Evolutionary conservation across 2,113 vertebrate genomes (phyloP), one percentile per base, ranked within the genome.

Genomic region (Gadus chalcogrammus): DNA sequence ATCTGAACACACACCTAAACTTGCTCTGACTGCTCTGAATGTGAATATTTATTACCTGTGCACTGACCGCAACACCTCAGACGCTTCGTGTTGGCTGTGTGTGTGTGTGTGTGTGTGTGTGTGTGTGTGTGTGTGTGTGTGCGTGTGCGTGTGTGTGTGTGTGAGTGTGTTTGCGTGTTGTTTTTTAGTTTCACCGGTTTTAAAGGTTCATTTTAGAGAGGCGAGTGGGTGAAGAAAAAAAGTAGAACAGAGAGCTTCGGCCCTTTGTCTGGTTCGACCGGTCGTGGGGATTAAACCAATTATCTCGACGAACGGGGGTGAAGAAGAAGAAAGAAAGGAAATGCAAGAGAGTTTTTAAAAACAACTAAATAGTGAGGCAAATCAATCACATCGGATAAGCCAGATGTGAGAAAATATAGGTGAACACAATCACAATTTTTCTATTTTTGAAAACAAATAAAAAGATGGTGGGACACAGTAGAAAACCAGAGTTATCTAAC

Each of bases 381-480:
- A 72, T 86, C 80, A 90, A 85, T 80, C n/a, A 79, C 66, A 88
- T 76, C 84, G 91, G 90, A 48, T 48, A 48, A 91, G 87, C 71
- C 87, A 35, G 31, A 35, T 35, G 31, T 86, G 88, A 82, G 61
- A 82, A 67, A 70, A 73, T 66, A 70, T 75, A 70, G 69, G 60
- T 62, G 67, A 83, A 83, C 58, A 70, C 76, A 65, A 65, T 81
- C 64, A 77, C 48, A 20, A 80, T 91, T 92, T 58, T 90, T 92
- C 84, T 91, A 91, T 84, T 92, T 92, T 93, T 93, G 74, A 84
- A 87, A 84, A 79, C 15, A 61, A 24, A 71, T 79, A 81, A 81
- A 75, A 84, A 86, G 74, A 81, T 68, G 17, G 11, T 82, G 18
- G 80, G 76, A 63, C 68, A 72, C 78, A 59, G 65, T 80, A 76